Evolutionary conservation across 2,888 invertebrate genomes (phyloP), one percentile per base, ranked within the genome.

Genomic region (Drosophila cyrtoloma): DNA sequence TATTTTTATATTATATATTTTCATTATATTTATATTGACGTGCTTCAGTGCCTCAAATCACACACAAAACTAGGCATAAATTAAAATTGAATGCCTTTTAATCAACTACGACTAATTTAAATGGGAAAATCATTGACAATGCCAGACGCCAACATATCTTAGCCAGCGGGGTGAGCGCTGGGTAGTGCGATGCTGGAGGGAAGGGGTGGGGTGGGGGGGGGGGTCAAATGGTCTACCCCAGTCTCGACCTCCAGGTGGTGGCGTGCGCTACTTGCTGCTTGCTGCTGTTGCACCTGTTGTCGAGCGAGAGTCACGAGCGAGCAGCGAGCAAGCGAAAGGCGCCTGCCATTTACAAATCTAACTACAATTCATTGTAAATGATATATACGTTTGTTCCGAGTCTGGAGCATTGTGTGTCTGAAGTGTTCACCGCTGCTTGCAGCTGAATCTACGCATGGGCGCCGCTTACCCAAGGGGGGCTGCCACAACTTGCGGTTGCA

Each of bases 61-160:
- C 87, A 87, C 85, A 82, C 79, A 85, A 80, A 79, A 60, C 61
- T 70, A 30, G 69, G 74, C 67, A 84, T 82, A 78, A 80, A 84
- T 84, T 86, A 78, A 37, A 26, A 47, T 47, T 26, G 14, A 75
- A 58, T 53, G 32, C 16, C 39, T 37, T 64, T 50, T 56, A 14
- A 39, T 57, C 19, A 39, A n/a, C 61, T 28, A 12, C 12, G 0
- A 39, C 4, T 37, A 19, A 26, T 19, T 51, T 30, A 6, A 44
- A 39, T 56, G 69, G 60, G 79, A 62, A 79, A 73, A 52, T 56
- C 53, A 56, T 30, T 39, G 51, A 2, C 67, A 71, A 59, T 70
- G 72, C 51, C 60, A 73, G 55, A 64, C 60, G 60, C 58, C 66
- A 57, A 57, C 52, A 42, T 58, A 62, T 74, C 66, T 59, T 66